Conservation (phyloP, 2,113 vertebrate species). For the Onychostruthus taczanowskii region DNA sequence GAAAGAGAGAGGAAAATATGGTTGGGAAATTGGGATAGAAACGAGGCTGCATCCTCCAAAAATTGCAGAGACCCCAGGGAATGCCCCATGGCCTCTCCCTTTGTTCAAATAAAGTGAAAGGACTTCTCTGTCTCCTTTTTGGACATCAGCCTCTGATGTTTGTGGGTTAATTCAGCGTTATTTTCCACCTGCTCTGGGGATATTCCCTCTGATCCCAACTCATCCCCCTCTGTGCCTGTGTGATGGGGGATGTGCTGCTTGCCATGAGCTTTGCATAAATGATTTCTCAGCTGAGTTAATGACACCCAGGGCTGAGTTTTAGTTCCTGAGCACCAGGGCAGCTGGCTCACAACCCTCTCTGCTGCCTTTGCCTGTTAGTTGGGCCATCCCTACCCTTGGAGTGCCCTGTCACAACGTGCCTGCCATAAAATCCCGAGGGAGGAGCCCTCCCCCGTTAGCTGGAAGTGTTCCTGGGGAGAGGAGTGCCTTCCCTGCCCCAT, state of each 20-base stretch:
- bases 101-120: background rate
- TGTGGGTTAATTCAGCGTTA: background rate
- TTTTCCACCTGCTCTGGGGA: background rate
- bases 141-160: background rate
- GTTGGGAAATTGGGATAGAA: background rate
- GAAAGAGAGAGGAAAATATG: background rate
- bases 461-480: background rate
- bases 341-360: background rate
- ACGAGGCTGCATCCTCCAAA: background rate
- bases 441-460: background rate
- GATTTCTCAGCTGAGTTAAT: fast-evolving
- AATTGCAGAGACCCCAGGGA: background rate
- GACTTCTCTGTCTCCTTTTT: background rate
- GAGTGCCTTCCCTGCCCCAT: background rate
- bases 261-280: fast-evolving
- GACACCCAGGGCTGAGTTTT: fast-evolving
- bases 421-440: background rate
- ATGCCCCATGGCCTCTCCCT: background rate
- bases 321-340: fast-evolving
- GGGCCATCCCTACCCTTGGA: fast-evolving
- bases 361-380: background rate
- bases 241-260: fast-evolving
- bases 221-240: fast-evolving
- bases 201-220: fast-evolving
- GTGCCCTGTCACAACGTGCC: background rate